Evolutionary conservation across 2,797 vertebrate genomes (phyloP).

Genomic region (Sorex maritimensis): DNA sequence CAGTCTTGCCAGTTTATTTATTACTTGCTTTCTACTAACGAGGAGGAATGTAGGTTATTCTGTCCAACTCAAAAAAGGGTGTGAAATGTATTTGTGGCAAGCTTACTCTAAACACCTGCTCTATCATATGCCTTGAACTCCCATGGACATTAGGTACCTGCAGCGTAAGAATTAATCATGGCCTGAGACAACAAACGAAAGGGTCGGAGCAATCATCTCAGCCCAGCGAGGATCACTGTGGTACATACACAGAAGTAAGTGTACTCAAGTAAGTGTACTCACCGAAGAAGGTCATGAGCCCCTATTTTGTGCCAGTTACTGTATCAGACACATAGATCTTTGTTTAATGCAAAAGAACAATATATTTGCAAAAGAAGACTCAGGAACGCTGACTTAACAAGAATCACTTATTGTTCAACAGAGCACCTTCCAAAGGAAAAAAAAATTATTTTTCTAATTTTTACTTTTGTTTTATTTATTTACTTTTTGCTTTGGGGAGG

Average conservation of each 20-base stretch:
- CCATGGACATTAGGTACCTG: background rate
- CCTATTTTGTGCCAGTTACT: background rate
- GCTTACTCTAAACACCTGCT: background rate
- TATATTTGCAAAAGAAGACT: background rate
- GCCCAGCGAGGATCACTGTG: background rate
- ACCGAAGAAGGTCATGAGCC: background rate
- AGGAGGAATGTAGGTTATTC: background rate
- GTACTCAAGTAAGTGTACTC: background rate
- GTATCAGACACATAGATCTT: background rate
- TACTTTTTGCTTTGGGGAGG: too few species aligned
- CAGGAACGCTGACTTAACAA: background rate
- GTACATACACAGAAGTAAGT: background rate
- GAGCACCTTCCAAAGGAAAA: background rate
- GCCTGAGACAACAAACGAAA: background rate
- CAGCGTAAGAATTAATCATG: background rate
- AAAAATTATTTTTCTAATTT: too few species aligned
- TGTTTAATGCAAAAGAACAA: background rate
- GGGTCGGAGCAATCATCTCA: background rate
- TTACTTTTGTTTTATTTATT: too few species aligned
- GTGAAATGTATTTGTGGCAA: background rate
- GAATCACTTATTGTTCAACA: background rate
- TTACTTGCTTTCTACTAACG: constrained; percentile 9
- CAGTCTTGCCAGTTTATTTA: background rate
- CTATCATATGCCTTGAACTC: background rate
- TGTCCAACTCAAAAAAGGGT: constrained; percentile 23